Evolutionary conservation across 1,140 invertebrate genomes (phyloP), one percentile per base, ranked within the genome.

Genomic region (Trichonephila inaurata): DNA sequence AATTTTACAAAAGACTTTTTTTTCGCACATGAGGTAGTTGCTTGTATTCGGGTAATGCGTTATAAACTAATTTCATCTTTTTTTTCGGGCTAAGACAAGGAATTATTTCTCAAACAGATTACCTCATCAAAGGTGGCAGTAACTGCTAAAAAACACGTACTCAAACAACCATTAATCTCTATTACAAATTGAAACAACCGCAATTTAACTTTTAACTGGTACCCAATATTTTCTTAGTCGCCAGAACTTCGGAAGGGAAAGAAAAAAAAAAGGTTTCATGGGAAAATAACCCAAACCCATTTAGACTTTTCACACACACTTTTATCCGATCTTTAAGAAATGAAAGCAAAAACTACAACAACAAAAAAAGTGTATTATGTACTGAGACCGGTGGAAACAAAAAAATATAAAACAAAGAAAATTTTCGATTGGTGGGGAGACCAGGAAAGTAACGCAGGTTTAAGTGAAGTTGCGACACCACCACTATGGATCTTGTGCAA

Each of bases 401-500:
- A 77, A 33, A 77, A 40, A 40, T 77, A 77, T 18, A 77, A 28
- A 40, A 85, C 19, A 85, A 60, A 51, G 10, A 51, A 51, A 51
- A 51, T 10, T 51, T 51, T 51, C 51, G 51, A 51, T 51, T 7
- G 44, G 58, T 24, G 21, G 16, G 58, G 58, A 51, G 58, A 24
- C 12, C 24, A 85, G 10, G n/a, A 10, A 58, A 12, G 51, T 5
- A 85, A 51, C 82, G 10, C 21, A 28, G 44, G 58, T 85, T 58
- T 60, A 85, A 85, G 82, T 85, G 44, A 60, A 60, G 58, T 24
- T 24, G 21, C 44, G 51, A 85, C 82, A 85, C 51, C 51, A 85
- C 18, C 58, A 28, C 21, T 44, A 33, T 85, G 82, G 58, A 51
- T 60, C n/a, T 24, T 24, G 10, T 18, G 21, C n/a, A n/a, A 85